These are phyloP conservation scores for Ormyrus rosae DNA, from an alignment of 2,888 invertebrate species.

Conservation along the genomic window DNA sequence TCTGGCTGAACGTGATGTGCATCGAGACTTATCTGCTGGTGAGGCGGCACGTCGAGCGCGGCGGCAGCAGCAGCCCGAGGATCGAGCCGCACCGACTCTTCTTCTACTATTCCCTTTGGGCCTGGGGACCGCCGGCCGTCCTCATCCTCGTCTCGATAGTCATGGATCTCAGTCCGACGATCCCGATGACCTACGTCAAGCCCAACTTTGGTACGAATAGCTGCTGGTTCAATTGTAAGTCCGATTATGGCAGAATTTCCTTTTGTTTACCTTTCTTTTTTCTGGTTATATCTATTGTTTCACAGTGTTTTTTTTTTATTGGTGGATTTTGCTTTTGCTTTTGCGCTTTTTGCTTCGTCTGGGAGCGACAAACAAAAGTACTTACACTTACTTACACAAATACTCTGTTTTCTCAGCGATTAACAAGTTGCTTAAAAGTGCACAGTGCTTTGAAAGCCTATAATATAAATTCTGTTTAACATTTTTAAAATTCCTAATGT, in stretches of 20 bases:
- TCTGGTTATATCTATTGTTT: too few relatives aligned
- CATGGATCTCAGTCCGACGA: constrained; percentile 80
- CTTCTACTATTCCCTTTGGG: constrained; percentile 80
- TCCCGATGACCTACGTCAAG: constrained; percentile 79
- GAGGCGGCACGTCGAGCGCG: constrained; percentile 62
- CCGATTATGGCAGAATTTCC: background rate
- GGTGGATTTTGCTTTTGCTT: too few relatives aligned
- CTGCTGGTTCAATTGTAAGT: constrained; percentile 82
- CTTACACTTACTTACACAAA: too few relatives aligned
- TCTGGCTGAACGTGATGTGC: constrained; percentile 84
- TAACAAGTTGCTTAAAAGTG: too few relatives aligned
- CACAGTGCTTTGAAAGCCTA: too few relatives aligned
- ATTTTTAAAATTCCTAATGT: too few relatives aligned
- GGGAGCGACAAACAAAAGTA: too few relatives aligned
- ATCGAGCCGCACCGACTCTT: constrained; percentile 70
- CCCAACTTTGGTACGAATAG: constrained; percentile 79
- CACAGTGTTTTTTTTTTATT: too few relatives aligned
- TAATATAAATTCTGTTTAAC: too few relatives aligned
- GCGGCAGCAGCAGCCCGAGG: constrained; percentile 35
- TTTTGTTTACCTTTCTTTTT: too few relatives aligned
- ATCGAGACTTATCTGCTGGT: constrained; percentile 81
- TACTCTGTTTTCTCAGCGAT: too few relatives aligned
- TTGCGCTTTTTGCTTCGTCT: too few relatives aligned
- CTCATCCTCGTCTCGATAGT: constrained; percentile 78
- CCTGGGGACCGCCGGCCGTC: constrained; percentile 78